Conservation (phyloP, 2,888 invertebrate genomes). For the Adela reaumurella region DNA sequence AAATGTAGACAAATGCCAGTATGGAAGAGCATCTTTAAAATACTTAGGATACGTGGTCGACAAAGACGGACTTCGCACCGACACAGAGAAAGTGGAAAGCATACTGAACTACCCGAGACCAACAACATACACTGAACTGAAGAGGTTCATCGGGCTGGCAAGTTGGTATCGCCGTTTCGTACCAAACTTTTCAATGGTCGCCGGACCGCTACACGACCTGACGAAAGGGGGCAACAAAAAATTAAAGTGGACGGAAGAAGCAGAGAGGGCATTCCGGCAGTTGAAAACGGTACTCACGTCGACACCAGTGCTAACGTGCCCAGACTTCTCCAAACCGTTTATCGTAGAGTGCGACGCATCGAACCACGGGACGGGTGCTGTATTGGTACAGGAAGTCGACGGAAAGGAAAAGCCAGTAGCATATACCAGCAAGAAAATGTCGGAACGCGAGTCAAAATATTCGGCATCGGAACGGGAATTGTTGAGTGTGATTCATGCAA, state of each 20-base stretch:
- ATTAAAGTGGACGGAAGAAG: not conserved
- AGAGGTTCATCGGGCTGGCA: not conserved
- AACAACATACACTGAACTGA: conserved; percentile 3
- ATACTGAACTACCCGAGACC: conserved; percentile 4
- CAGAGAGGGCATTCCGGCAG: not conserved
- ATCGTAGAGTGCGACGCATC: not conserved
- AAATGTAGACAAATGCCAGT: conserved; percentile 12
- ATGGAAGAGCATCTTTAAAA: conserved; percentile 3
- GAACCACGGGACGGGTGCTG: not conserved
- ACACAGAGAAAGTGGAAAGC: conserved; percentile 1
- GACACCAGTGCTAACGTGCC: not conserved
- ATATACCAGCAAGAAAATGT: not conserved
- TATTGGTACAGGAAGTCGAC: not conserved
- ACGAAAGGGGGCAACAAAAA: conserved; percentile 15
- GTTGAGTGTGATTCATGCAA: conserved; percentile 7
- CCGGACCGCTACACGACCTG: conserved; percentile 13
- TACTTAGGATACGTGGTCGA: conserved; percentile 10
- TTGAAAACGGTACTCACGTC: not conserved
- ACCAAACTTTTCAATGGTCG: conserved; percentile 7
- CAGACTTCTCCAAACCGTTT: not conserved
- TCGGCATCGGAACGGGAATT: conserved; percentile 8
- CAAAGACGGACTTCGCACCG: conserved; percentile 2
- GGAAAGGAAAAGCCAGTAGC: not conserved
- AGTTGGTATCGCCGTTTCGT: conserved; percentile 9
- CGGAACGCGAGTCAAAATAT: conserved; percentile 6